Percentiles rank a stretch among this genome's conserved stretches.
Evolutionary conservation across 1,140 invertebrate species (phyloP).

Genomic region (Caenorhabditis briggsae): DNA sequence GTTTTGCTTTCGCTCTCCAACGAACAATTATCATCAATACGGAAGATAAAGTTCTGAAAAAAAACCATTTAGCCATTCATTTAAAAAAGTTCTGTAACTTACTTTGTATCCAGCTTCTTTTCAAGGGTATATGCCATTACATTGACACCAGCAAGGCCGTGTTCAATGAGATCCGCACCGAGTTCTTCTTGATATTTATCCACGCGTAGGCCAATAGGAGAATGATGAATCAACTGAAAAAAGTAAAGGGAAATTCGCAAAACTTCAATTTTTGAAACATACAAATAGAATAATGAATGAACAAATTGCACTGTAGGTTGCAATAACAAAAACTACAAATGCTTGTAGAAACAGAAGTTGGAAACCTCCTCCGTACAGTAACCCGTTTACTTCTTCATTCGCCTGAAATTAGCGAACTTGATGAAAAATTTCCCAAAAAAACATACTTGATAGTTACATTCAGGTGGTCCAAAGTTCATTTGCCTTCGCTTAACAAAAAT

Average conservation of each 20-base stretch:
- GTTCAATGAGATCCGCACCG: slow-evolving; percentile 89
- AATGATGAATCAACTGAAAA: slow-evolving; percentile 83
- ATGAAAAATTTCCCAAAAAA: background rate
- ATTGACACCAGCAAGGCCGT: slow-evolving; percentile 81
- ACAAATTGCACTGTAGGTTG: slow-evolving; percentile 56
- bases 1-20: slow-evolving; percentile 59
- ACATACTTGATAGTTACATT: background rate
- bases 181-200: slow-evolving; percentile 86
- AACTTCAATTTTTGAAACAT: slow-evolving; percentile 25
- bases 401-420: background rate
- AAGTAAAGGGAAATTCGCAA: too few relatives aligned
- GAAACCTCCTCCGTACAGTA: slow-evolving; percentile 70
- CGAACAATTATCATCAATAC: slow-evolving; percentile 56
- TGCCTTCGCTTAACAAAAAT: slow-evolving; percentile 70
- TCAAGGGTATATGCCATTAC: slow-evolving; percentile 72
- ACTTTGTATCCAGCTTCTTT: slow-evolving; percentile 73
- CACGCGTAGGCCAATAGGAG: slow-evolving; percentile 86
- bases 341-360: slow-evolving; percentile 46
- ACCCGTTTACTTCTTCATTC: slow-evolving; percentile 66
- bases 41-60: slow-evolving; percentile 58
- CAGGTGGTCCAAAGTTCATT: slow-evolving; percentile 28
- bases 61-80: background rate
- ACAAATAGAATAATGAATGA: slow-evolving; percentile 66
- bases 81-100: background rate
- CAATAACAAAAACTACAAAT: slow-evolving; percentile 60